phyloP scores from a whole-genome alignment of 2,113 vertebrate species.

The Ranitomeya imitator region DNA sequence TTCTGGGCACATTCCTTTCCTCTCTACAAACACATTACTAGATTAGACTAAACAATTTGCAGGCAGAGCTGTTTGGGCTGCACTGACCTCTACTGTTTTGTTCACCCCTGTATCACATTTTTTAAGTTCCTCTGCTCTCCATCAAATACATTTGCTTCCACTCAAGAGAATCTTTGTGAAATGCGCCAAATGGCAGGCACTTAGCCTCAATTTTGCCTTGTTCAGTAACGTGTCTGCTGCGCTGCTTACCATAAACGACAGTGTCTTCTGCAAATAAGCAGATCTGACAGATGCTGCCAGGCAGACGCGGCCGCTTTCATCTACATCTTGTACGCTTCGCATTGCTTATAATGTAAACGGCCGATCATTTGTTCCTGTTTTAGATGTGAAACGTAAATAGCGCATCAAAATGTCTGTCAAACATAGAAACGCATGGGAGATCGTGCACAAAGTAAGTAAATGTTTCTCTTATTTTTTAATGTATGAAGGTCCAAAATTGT shows the following conservation, averaged over 20 bases:
- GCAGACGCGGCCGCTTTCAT: slow-evolving; percentile 18
- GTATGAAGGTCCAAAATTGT: not conserved
- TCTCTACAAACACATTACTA: not conserved
- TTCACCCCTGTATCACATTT: slow-evolving; percentile 18
- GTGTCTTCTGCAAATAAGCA: slow-evolving; percentile 39
- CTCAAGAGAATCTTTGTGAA: not conserved
- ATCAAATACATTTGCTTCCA: slow-evolving; percentile 27
- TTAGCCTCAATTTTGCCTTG: not conserved
- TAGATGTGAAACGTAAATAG: slow-evolving; percentile 38
- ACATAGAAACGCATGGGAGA: not conserved
- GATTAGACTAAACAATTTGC: slow-evolving; percentile 16
- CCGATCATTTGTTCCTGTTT: slow-evolving; percentile 21
- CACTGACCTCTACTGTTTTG: slow-evolving; percentile 27
- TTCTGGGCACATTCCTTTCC: not conserved
- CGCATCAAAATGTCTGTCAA: slow-evolving; percentile 15
- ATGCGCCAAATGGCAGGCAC: slow-evolving; percentile 32
- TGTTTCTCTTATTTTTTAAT: not conserved
- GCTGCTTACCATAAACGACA: slow-evolving; percentile 33
- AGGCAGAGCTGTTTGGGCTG: slow-evolving; percentile 17
- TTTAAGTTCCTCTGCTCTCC: slow-evolving; percentile 10
- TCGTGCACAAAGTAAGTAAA: not conserved
- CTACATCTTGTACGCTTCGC: slow-evolving; percentile 29
- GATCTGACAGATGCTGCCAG: slow-evolving; percentile 43
- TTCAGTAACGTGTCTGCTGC: not conserved
- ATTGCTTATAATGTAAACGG: slow-evolving; percentile 36